These are phyloP conservation scores for Heliconius sara DNA, from an alignment of 2,888 invertebrate species.

Conservation along the genomic window DNA sequence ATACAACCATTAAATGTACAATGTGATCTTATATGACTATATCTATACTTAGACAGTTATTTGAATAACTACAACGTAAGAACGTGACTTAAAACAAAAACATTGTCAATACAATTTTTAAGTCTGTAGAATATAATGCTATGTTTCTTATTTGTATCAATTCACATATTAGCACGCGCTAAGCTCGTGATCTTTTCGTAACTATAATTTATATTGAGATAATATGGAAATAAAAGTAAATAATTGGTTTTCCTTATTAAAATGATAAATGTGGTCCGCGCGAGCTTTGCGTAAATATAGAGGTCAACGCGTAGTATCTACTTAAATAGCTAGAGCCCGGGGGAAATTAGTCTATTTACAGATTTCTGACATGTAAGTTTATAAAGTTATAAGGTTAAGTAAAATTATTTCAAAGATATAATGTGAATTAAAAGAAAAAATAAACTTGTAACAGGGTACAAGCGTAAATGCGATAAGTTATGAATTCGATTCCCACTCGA, in stretches of 20 bases:
- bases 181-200: neutral
- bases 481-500: too few relatives aligned
- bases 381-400: too few relatives aligned
- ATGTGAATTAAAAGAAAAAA: too few relatives aligned
- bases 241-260: neutral
- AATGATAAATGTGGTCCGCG: neutral
- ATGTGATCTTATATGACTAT: conserved; percentile 13
- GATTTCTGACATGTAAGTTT: too few relatives aligned
- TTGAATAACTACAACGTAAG: conserved; percentile 1
- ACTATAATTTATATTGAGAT: neutral
- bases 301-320: neutral
- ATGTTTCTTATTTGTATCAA: conserved; percentile 1
- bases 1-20: neutral
- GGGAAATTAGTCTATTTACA: too few relatives aligned
- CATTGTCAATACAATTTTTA: neutral
- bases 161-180: neutral
- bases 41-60: conserved; percentile 16
- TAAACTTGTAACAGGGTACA: too few relatives aligned
- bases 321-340: neutral
- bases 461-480: too few relatives aligned
- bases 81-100: conserved; percentile 27
- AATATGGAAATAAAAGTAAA: neutral
- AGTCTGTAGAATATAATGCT: neutral
- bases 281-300: neutral
- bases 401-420: too few relatives aligned